Evolutionary conservation across 2,888 invertebrate genomes (phyloP).

Genomic region (Chrysolina americana): DNA sequence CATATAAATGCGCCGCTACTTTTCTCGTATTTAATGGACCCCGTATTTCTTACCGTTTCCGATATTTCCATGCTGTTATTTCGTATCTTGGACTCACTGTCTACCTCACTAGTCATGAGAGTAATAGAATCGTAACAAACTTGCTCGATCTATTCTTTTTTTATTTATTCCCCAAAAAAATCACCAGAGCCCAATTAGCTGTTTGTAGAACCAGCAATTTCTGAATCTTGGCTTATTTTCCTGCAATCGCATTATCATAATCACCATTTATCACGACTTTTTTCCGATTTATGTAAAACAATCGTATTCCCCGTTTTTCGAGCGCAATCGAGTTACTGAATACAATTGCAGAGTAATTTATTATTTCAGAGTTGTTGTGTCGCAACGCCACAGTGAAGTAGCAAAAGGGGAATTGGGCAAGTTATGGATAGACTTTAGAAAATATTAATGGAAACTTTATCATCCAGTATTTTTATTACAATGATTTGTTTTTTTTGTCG

Average conservation of each 20-base stretch:
- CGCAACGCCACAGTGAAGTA: constrained; percentile 56
- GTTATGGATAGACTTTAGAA: too few relatives aligned
- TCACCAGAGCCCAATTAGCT: constrained; percentile 23
- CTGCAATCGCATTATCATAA: constrained; percentile 37
- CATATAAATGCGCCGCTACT: too few relatives aligned
- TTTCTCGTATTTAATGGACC: too few relatives aligned
- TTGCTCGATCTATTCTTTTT: not conserved
- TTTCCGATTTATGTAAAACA: constrained; percentile 42
- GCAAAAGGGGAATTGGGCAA: not conserved
- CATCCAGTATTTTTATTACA: too few relatives aligned
- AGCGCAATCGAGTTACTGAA: constrained; percentile 56
- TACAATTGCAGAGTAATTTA: constrained; percentile 63
- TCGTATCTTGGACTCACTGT: too few relatives aligned
- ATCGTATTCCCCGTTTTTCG: constrained; percentile 41
- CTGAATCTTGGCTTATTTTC: constrained; percentile 24
- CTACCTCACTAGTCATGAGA: too few relatives aligned
- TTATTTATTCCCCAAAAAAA: not conserved
- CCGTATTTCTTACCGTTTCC: too few relatives aligned
- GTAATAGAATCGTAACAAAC: not conserved
- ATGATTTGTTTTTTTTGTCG: too few relatives aligned
- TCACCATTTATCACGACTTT: constrained; percentile 34
- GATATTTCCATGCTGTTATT: too few relatives aligned
- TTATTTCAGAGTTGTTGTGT: constrained; percentile 58
- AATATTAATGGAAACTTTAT: too few relatives aligned
- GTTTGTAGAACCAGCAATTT: constrained; percentile 21